Conservation (phyloP, 1,140 invertebrate genomes). For the Lepidotrigona ventralis region DNA sequence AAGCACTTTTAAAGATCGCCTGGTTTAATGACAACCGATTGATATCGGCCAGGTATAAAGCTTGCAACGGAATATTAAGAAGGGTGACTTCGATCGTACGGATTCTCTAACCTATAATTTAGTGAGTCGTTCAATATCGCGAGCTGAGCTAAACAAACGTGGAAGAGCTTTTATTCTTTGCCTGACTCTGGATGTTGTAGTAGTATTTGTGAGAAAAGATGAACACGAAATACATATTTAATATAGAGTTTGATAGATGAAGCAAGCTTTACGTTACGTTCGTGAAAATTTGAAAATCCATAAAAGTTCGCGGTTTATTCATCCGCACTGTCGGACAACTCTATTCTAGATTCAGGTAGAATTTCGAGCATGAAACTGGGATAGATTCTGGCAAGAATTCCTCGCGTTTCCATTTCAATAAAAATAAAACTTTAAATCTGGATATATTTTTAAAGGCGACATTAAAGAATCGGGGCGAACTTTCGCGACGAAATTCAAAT, state of each 20-base stretch:
- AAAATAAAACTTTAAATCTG: conserved; percentile 11
- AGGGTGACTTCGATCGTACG: neutral
- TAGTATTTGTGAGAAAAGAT: too few relatives aligned
- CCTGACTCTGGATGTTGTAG: too few relatives aligned
- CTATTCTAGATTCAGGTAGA: neutral
- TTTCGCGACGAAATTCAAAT: neutral
- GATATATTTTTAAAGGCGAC: neutral
- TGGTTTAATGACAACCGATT: conserved; percentile 30
- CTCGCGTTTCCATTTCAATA: neutral
- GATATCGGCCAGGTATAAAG: conserved; percentile 19
- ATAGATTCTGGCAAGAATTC: neutral
- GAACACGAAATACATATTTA: too few relatives aligned
- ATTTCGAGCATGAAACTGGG: conserved; percentile 8
- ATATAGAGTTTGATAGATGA: too few relatives aligned
- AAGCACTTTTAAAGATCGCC: conserved; percentile 22
- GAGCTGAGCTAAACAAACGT: too few relatives aligned
- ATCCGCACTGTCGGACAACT: neutral
- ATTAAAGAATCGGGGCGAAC: conserved; percentile 20
- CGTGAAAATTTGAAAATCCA: too few relatives aligned
- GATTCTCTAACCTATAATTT: neutral
- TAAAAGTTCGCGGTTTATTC: too few relatives aligned
- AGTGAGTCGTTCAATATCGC: neutral
- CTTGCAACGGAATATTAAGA: neutral
- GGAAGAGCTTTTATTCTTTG: too few relatives aligned
- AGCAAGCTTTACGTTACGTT: too few relatives aligned